Base-by-base conservation (phyloP, 2,888 invertebrate genomes). In the Deilephila porcellus region DNA sequence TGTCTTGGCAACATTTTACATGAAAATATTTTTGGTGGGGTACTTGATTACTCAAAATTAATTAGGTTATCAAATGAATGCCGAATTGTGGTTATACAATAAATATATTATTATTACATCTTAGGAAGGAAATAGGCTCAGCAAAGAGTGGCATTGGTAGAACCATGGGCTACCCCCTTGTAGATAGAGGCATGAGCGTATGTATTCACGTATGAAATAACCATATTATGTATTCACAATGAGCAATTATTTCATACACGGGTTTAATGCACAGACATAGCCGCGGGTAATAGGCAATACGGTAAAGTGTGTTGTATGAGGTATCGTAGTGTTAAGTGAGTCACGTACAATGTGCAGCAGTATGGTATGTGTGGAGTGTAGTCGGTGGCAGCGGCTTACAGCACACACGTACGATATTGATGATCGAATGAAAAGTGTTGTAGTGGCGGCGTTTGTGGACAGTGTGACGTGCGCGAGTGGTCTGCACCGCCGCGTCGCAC, bases 381-480 rank as follows among this genome's bases (percentile, higher is more conserved):
- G 19, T n/a, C n/a, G 56, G 56, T 19, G n/a, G 56, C 56, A 56
- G 7, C 56, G 56, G 56, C 17, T 56, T 56, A 56, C 56, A 56
- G 74, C 76, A 75, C 70, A 79, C 64, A 77, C 77, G 37, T 67
- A 67, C 3, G 75, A 77, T 79, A 76, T 79, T 74, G 81, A 81
- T 84, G 79, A 86, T 89, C 80, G 83, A 86, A 89, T 85, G 83
- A 84, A 72, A 63, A 86, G 85, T 85, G 84, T 82, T 85, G 81
- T 87, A 88, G 83, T 88, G 88, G 86, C 85, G 86, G 83, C 82
- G 85, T 82, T 67, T 86, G 89, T 85, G 89, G 88, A 87, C 86
- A 88, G 88, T 85, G 82, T 85, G 87, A 88, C 85, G 90, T 89
- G 91, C 88, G 89, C 88, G 89, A 90, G 91, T 87, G 91, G 90